phyloP scores from a whole-genome alignment of 1,140 invertebrate species.

The Leptonema lineaticorne region DNA sequence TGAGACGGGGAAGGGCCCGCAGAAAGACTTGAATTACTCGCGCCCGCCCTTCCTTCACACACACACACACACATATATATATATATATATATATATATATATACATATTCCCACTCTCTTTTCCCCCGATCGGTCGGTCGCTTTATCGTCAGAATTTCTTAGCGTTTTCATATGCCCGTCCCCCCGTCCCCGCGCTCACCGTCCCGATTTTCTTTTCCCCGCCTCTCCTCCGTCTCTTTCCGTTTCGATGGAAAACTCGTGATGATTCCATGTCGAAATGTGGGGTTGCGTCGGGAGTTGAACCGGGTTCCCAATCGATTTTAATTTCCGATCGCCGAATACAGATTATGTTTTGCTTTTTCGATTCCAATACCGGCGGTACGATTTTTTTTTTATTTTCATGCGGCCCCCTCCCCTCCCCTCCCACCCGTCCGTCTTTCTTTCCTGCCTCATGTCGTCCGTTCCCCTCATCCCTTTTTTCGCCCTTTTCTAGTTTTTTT shows the following conservation, averaged over 20 bases:
- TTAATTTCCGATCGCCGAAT: constrained; percentile 43
- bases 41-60: background rate
- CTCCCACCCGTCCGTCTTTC: background rate
- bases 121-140: too few relatives aligned
- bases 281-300: background rate
- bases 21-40: constrained; percentile 4
- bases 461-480: too few relatives aligned
- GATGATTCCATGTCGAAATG: too few relatives aligned
- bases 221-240: background rate
- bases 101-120: too few relatives aligned
- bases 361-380: constrained; percentile 40
- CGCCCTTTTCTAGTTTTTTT: too few relatives aligned
- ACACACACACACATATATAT: too few relatives aligned
- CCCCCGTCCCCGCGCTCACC: too few relatives aligned
- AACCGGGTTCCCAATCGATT: constrained; percentile 40
- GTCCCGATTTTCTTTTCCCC: too few relatives aligned
- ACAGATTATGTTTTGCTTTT: constrained; percentile 43
- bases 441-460: too few relatives aligned
- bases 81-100: too few relatives aligned
- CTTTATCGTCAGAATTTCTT: too few relatives aligned
- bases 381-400: constrained; percentile 24
- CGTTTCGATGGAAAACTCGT: background rate
- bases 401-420: background rate
- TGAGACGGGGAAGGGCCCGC: background rate
- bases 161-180: too few relatives aligned